phyloP scores from a whole-genome alignment of 2,113 vertebrate genomes.

The Balaenoptera acutorostrata region DNA sequence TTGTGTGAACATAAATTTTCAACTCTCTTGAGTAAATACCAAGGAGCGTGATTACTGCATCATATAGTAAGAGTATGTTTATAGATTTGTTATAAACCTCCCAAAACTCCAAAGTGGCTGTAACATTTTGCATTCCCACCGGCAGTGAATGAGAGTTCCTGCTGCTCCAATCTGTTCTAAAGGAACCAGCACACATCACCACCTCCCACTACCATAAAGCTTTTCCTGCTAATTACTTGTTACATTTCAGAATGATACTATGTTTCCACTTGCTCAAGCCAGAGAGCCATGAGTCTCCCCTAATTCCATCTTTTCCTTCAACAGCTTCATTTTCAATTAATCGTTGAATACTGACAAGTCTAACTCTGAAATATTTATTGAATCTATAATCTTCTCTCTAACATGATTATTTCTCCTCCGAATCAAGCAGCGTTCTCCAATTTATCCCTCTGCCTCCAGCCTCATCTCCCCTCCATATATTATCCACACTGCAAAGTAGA shows the following conservation, averaged over 20 bases:
- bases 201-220: not conserved
- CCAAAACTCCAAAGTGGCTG: not conserved
- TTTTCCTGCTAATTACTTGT: not conserved
- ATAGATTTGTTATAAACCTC: not conserved
- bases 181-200: not conserved
- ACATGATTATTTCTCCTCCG: not conserved
- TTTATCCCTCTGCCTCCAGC: not conserved
- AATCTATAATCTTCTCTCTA: not conserved
- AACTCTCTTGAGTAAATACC: not conserved
- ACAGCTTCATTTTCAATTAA: not conserved
- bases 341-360: not conserved
- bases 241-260: not conserved
- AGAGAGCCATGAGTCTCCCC: not conserved
- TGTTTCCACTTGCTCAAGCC: not conserved
- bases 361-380: not conserved
- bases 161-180: not conserved
- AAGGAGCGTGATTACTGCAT: not conserved
- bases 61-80: not conserved
- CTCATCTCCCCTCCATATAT: not conserved
- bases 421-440: not conserved
- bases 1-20: not conserved
- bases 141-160: not conserved
- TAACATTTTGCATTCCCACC: not conserved
- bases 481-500: not conserved
- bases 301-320: not conserved